phyloP scores from a whole-genome alignment of 2,797 vertebrate species.

The Ctenopoma multispine region DNA sequence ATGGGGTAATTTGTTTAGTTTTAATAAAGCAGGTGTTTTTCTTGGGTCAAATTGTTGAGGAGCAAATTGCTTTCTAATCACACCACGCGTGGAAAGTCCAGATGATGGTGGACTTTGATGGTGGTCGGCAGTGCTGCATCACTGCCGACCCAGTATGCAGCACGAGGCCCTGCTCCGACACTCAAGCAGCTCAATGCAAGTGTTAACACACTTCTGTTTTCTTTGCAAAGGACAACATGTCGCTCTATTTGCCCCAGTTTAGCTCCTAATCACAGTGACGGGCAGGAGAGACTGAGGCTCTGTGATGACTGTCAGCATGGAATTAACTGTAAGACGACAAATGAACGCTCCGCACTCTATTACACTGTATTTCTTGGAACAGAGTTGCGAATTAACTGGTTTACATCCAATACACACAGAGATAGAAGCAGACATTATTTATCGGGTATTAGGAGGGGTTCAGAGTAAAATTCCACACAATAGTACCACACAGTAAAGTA shows the following conservation, averaged over 20 bases:
- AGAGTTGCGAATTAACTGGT: slow-evolving; percentile 34
- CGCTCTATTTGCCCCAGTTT: slow-evolving; percentile 70
- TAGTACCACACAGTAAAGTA: slow-evolving; percentile 13
- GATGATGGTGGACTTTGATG: slow-evolving; percentile 62
- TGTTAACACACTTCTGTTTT: slow-evolving; percentile 78
- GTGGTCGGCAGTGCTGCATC: slow-evolving; percentile 35
- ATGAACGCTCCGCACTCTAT: not conserved
- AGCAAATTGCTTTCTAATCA: slow-evolving; percentile 82
- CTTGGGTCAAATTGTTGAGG: slow-evolving; percentile 73
- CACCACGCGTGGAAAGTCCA: slow-evolving; percentile 74
- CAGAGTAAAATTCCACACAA: slow-evolving; percentile 33
- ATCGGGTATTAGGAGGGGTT: slow-evolving; percentile 20
- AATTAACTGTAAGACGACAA: slow-evolving; percentile 18
- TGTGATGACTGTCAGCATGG: slow-evolving; percentile 17
- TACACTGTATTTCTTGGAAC: not conserved
- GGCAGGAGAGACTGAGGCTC: slow-evolving; percentile 39
- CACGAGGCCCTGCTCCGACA: slow-evolving; percentile 5
- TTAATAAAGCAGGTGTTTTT: slow-evolving; percentile 81
- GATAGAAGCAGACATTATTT: slow-evolving; percentile 30
- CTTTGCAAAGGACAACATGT: slow-evolving; percentile 81
- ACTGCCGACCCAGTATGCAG: slow-evolving; percentile 40
- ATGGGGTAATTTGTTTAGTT: slow-evolving; percentile 80
- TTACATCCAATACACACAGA: slow-evolving; percentile 45
- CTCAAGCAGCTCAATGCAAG: slow-evolving; percentile 35
- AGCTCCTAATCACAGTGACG: slow-evolving; percentile 59